These are phyloP conservation scores for Boloria selene DNA, from an alignment of 2,888 invertebrate species.

Conservation along the genomic window DNA sequence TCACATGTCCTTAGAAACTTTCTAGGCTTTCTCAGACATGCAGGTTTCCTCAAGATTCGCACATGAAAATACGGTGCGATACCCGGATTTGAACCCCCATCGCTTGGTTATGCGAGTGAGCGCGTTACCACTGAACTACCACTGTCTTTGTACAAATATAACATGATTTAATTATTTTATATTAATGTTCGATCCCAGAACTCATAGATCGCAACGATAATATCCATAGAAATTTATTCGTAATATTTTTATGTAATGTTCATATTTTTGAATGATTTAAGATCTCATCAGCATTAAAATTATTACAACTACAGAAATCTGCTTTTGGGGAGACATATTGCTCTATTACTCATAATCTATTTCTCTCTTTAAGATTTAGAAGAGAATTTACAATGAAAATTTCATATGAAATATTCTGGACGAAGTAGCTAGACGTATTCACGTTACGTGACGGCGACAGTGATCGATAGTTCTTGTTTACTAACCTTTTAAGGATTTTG, in stretches of 20 bases:
- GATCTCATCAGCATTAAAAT: neutral
- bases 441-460: constrained; percentile 18
- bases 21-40: too few species aligned
- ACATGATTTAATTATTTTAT: too few species aligned
- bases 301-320: neutral
- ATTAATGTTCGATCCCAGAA: too few species aligned
- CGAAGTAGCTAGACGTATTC: constrained; percentile 9
- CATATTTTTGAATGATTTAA: neutral
- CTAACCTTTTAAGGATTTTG: constrained; percentile 20
- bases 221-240: too few species aligned
- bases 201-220: too few species aligned
- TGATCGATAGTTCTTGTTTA: constrained; percentile 17
- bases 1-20: too few species aligned
- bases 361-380: constrained; percentile 9
- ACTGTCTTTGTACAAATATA: too few species aligned
- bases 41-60: too few species aligned
- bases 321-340: neutral
- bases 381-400: constrained; percentile 12
- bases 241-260: neutral
- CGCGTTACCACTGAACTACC: too few species aligned
- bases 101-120: too few species aligned
- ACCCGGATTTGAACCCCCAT: too few species aligned
- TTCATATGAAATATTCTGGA: constrained; percentile 16
- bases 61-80: too few species aligned
- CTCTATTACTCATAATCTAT: neutral